Base-by-base conservation (phyloP, 64 coral and sea anemone genomes). In the Stichodactyla mertensii region DNA sequence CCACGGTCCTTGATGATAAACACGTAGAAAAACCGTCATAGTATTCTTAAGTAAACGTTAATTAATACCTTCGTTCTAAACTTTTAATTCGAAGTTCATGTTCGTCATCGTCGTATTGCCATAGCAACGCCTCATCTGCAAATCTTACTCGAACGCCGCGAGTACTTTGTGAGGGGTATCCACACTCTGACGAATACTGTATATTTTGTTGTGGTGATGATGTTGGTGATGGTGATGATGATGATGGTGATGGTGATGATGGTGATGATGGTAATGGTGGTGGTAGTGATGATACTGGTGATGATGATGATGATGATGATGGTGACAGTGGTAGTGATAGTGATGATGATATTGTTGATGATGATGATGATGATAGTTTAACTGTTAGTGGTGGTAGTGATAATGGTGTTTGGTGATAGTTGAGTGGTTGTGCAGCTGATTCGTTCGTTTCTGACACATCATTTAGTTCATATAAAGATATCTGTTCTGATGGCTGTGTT, bases 101-200 rank as follows among this genome's bases (percentile, higher is more conserved):
- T 57, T 90, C 77, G 31, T 86, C 89, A 52, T 90, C 83, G 51
- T 90, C 89, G 26, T 83, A 85, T 70, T 26, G 89, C 78, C 84
- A 79, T 54, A 83, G 28, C 16, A 83, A 52, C 10, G 57, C 71
- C 20, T 90, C 89, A 78, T 90, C 89, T 18, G 89, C 83, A 64
- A 90, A 90, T 52, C 89, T 71, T 31, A 90, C 89, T 89, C 87
- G 60, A 79, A 61, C 56, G 51, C 53, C 80, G 14, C 26, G 36
- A 16, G 15, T 31, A 22, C 26, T 13, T 53, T 59, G 61, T 54
- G 14, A 7, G 7, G n/a, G 24, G 45, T n/a, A 45, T 79, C 20
- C 22, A 53, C 56, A 51, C 53, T 51, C 28, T 81, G 36, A 19
- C 8, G 54, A 77, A 89, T 45, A 5, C n/a, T 51, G 4, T 16